Conservation (phyloP, 2,797 vertebrate genomes). For the Serranus cabrilla region DNA sequence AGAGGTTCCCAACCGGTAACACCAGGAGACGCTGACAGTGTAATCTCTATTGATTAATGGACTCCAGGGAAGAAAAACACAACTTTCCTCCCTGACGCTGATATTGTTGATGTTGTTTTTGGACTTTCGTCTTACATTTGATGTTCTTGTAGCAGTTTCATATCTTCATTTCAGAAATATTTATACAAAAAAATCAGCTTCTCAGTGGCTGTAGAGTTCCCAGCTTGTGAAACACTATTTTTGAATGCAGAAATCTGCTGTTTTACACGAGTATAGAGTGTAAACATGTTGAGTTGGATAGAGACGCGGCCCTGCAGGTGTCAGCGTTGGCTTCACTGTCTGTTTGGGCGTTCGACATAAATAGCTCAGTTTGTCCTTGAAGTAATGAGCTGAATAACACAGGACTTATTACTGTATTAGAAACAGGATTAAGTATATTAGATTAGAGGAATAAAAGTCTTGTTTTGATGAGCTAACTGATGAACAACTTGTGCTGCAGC, state of each 20-base stretch:
- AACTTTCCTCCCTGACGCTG: not conserved
- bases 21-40: not conserved
- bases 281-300: not conserved
- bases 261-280: no score
- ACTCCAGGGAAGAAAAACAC: not conserved
- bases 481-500: not conserved
- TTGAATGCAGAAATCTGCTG: not conserved
- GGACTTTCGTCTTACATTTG: not conserved
- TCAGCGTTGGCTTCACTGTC: not conserved
- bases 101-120: not conserved
- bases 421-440: conserved; percentile 14
- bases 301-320: not conserved
- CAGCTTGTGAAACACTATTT: not conserved
- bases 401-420: not conserved
- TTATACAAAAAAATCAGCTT: no score
- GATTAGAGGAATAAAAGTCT: not conserved
- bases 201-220: not conserved
- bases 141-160: not conserved
- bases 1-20: not conserved
- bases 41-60: not conserved
- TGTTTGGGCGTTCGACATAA: conserved; percentile 3
- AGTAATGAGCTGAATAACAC: not conserved
- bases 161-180: not conserved
- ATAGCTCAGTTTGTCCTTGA: conserved; percentile 27
- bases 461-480: not conserved